A percentile compares a stretch with the other conserved stretches of the same genome.
These are phyloP conservation scores for Lamellibrachia columna DNA, from an alignment of 2,888 invertebrate species.

Conservation along the genomic window DNA sequence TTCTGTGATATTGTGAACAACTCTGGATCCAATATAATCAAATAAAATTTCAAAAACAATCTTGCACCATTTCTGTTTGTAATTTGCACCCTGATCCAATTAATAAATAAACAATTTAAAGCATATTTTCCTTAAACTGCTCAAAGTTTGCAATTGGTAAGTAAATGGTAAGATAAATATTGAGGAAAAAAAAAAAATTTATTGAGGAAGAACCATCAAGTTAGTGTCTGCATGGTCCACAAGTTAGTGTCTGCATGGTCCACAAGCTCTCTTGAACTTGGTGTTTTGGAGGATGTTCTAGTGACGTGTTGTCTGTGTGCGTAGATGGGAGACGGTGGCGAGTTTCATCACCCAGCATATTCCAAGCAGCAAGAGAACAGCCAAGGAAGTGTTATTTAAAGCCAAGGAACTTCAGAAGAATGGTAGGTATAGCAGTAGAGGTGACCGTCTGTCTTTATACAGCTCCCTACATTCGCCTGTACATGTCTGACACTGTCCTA, in stretches of 20 bases:
- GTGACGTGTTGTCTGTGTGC: background rate
- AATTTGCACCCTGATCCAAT: background rate
- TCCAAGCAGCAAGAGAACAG: slow-evolving; percentile 68
- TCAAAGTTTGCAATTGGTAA: background rate
- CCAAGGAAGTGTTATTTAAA: slow-evolving; percentile 93
- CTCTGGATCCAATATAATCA: background rate
- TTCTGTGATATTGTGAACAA: background rate
- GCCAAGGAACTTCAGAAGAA: slow-evolving; percentile 92
- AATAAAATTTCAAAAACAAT: background rate
- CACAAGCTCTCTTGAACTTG: background rate
- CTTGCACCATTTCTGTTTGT: background rate
- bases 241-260: too few relatives aligned
- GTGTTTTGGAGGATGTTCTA: background rate
- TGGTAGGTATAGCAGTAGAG: slow-evolving; percentile 27
- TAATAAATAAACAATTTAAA: background rate
- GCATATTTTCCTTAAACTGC: background rate
- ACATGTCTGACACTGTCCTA: background rate
- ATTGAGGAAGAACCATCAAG: too few relatives aligned
- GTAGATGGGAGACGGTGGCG: slow-evolving; percentile 88
- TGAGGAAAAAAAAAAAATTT: too few relatives aligned
- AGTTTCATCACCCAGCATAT: slow-evolving; percentile 85
- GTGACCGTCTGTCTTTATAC: too few relatives aligned
- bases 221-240: too few relatives aligned
- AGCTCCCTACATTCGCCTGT: background rate
- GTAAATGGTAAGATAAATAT: background rate